Conservation (phyloP, 2,113 vertebrate genomes). For the Nyctibius bracteatus region DNA sequence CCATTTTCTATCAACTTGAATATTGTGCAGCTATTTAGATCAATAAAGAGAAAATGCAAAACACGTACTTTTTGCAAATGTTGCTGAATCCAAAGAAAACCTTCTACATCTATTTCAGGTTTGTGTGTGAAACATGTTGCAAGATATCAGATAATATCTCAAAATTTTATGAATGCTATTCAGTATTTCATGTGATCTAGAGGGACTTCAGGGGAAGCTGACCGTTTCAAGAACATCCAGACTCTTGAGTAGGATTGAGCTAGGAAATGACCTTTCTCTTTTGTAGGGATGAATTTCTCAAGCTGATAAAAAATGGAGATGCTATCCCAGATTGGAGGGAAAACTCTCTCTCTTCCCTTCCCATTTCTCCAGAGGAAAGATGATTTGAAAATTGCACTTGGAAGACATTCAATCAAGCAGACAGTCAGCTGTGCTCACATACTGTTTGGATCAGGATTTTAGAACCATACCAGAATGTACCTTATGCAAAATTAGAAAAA, state of each 20-base stretch:
- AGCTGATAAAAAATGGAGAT: neutral
- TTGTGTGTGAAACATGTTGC: neutral
- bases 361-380: slow-evolving; percentile 37
- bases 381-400: slow-evolving; percentile 57
- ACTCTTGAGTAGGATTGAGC: neutral
- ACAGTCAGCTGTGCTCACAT: slow-evolving; percentile 54
- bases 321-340: neutral
- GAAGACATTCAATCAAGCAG: slow-evolving; percentile 59
- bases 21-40: neutral
- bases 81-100: neutral
- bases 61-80: neutral
- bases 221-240: neutral
- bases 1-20: neutral
- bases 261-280: neutral
- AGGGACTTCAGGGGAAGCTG: neutral
- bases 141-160: neutral
- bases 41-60: neutral
- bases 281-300: neutral
- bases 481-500: slow-evolving; percentile 59
- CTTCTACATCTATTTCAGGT: neutral
- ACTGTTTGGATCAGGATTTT: slow-evolving; percentile 59
- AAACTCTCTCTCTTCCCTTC: neutral
- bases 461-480: slow-evolving; percentile 40
- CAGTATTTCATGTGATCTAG: neutral
- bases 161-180: neutral